Evolutionary conservation across 2,797 vertebrate genomes (phyloP), one percentile per base, ranked within the genome.

Genomic region (Gorsachius magnificus): DNA sequence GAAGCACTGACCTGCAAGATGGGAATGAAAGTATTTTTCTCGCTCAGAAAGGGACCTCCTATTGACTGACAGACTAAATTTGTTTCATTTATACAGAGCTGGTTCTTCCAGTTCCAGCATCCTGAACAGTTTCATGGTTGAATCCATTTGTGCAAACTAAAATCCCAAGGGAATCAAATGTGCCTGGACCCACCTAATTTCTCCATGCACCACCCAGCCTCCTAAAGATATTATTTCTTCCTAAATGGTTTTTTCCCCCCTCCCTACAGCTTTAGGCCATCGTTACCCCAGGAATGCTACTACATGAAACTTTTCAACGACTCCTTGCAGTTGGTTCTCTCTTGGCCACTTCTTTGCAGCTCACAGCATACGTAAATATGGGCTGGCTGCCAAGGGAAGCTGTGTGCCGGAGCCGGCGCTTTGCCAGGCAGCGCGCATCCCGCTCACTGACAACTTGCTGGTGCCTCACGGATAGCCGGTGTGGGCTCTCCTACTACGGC

Each of bases 301-400:
- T 31, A 18, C 4, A 2, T 1, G 14, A 68, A 79, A 72, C 61
- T 76, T 71, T 53, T 21, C 53, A 36, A 22, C 28, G 36, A 1
- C 69, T 75, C 65, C 28, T 65, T 4, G 1, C n/a, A 33, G 69
- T 19, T 58, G 61, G n/a, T 17, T 92, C 28, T 36, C 24, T 61
- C 61, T 76, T 35, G 89, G 89, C 68, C 85, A 17, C 22, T 60
- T 26, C 46, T 57, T 50, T 0, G 4, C 69, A 48, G 84, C 77
- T 53, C 65, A 5, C 7, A 7, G 77, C 5, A 9, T n/a, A 25
- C 24, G 3, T 18, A 86, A 38, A 36, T 82, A 36, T 0, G 0
- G 89, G 76, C 87, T 17, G 7, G 57, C 43, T 85, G 94, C 93
- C 91, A 79, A 54, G 60, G 72, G 79, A 56, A 75, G 90, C 69